Evolutionary conservation across 2,888 invertebrate species (phyloP).

Genomic region (Tridacna crocea): DNA sequence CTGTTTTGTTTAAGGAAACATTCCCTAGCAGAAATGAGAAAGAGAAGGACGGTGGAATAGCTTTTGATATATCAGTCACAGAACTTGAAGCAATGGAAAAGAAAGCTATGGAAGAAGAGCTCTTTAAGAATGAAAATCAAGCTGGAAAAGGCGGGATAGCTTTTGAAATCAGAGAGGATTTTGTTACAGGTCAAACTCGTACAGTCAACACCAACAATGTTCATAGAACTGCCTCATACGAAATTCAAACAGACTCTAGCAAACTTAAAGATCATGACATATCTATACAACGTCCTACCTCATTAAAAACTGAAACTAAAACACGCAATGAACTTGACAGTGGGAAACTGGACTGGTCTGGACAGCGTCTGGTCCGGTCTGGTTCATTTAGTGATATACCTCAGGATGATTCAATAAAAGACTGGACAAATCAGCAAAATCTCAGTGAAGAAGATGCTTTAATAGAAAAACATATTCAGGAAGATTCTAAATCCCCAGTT

Average conservation of each 20-base stretch:
- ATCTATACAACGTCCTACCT: conserved; percentile 61
- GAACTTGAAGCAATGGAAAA: conserved; percentile 67
- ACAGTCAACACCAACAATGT: conserved; percentile 58
- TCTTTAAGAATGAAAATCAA: conserved; percentile 42
- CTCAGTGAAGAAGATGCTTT: conserved; percentile 55
- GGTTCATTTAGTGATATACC: conserved; percentile 77
- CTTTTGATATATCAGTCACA: conserved; percentile 71
- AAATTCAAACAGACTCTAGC: conserved; percentile 30
- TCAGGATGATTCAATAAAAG: conserved; percentile 68
- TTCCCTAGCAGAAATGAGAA: conserved; percentile 68
- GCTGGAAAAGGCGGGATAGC: conserved; percentile 67
- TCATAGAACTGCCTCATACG: conserved; percentile 60
- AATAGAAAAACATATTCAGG: conserved; percentile 55
- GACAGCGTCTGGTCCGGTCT: conserved; percentile 71
- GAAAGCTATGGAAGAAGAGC: conserved; percentile 51
- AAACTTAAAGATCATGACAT: conserved; percentile 42
- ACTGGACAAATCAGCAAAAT: conserved; percentile 69
- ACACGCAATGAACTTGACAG: conserved; percentile 44
- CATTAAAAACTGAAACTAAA: conserved; percentile 62
- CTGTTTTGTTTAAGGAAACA: conserved; percentile 62
- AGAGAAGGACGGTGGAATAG: conserved; percentile 63
- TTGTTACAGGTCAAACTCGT: conserved; percentile 63
- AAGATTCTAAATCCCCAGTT: conserved; percentile 47
- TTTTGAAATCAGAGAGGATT: conserved; percentile 75
- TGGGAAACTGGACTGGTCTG: conserved; percentile 74